Base-by-base conservation (phyloP, 1,140 invertebrate species). In the Acyrthosiphon pisum region DNA sequence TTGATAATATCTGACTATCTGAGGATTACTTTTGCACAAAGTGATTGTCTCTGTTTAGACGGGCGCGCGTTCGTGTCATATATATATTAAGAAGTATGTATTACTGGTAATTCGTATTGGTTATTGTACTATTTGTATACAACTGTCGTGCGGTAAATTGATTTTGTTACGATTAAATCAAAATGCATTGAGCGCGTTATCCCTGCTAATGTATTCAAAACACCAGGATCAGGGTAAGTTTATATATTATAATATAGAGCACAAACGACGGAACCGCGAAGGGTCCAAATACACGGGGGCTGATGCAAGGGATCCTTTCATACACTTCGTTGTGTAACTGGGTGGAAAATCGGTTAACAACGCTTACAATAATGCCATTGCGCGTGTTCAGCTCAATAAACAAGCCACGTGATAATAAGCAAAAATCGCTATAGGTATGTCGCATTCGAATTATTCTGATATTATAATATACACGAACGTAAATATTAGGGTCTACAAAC, bases 111-210 rank as follows among this genome's bases (percentile, higher is more conserved):
- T 68, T 30, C 60, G 11, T 68, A n/a, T 60, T 14, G 9, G 56
- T 60, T 60, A 60, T 76, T n/a, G 60, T 76, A 76, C 60, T 76
- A 35, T 76, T 76, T 76, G 14, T 76, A 18, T n/a, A 35, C 50
- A 53, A 53, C 60, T 76, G 60, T 76, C 60, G 60, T 76, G 30
- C 30, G 60, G 60, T n/a, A 76, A 76, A 76, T 76, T 76, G 60
- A 76, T 76, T 76, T 76, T 76, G 60, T 76, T 76, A 76, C 60
- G 60, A 76, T 76, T 35, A 76, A 76, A 76, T 76, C 60, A 76
- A 18, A 76, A 76, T 76, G 60, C 60, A 68, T n/a, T 68, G 14
- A 86, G 44, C 26, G n/a, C 2, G n/a, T 88, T 20, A 88, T 88
- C 86, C 14, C 44, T 35, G 20, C 41, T 48, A 30, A 18, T 35